A percentile compares a stretch with the other conserved stretches of the same genome.
Evolutionary conservation across 1,140 invertebrate species (phyloP).

Genomic region (Bicyclus anynana): DNA sequence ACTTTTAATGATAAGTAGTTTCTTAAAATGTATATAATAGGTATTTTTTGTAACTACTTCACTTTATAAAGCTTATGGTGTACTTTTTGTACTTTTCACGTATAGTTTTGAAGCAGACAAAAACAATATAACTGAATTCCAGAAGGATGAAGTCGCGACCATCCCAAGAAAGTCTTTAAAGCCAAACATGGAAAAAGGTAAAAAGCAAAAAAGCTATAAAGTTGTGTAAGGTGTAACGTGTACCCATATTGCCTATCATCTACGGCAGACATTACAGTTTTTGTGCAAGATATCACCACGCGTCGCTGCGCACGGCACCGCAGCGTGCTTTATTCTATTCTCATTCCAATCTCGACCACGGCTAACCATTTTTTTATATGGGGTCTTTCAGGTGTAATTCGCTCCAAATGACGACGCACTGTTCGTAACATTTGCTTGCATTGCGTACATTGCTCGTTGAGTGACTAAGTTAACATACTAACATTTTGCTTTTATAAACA

Average conservation of each 20-base stretch:
- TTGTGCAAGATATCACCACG: constrained; percentile 26
- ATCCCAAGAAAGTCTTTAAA: too few relatives aligned
- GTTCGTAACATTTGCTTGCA: neutral
- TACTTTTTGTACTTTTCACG: too few relatives aligned
- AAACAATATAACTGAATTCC: too few relatives aligned
- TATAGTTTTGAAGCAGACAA: too few relatives aligned
- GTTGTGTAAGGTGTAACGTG: neutral
- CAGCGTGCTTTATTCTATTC: constrained; percentile 49
- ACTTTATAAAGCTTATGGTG: too few relatives aligned
- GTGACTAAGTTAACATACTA: too few relatives aligned
- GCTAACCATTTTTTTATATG: constrained; percentile 44
- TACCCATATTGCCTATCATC: constrained; percentile 23
- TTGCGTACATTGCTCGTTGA: constrained; percentile 19
- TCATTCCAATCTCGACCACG: constrained; percentile 47
- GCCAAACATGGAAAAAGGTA: too few relatives aligned
- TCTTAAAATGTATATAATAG: too few relatives aligned
- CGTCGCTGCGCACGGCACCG: constrained; percentile 34
- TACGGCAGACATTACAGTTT: constrained; percentile 17
- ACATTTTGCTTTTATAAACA: too few relatives aligned
- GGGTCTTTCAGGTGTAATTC: constrained; percentile 27
- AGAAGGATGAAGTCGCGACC: too few relatives aligned
- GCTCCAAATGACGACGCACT: constrained; percentile 25
- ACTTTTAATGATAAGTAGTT: too few relatives aligned
- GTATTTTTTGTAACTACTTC: too few relatives aligned
- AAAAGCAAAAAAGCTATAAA: neutral